Evolutionary conservation across 2,113 vertebrate species (phyloP).

Genomic region (Ochotona princeps): DNA sequence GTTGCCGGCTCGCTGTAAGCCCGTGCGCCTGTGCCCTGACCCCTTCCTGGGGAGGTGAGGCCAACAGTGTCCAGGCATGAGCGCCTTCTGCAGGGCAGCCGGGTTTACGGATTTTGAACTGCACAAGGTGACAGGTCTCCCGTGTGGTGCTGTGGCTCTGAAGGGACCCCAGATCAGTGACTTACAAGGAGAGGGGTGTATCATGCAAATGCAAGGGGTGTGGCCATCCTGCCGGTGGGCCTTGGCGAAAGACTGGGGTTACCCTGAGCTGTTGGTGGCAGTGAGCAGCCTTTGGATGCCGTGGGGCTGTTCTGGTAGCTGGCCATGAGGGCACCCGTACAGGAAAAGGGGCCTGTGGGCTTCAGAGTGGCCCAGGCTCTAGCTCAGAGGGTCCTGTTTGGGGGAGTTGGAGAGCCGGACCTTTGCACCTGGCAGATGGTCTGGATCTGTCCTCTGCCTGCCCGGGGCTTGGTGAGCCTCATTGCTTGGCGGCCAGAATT

Average conservation of each 20-base stretch:
- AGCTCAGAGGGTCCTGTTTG: neutral
- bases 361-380: neutral
- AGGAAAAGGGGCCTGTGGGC: neutral
- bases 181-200: neutral
- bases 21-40: no score
- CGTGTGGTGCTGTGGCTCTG: neutral
- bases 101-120: neutral
- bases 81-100: neutral
- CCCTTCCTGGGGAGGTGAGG: neutral
- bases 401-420: no score
- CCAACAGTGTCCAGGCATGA: neutral
- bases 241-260: neutral
- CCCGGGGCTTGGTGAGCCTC: no score
- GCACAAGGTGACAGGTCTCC: neutral
- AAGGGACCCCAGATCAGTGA: neutral
- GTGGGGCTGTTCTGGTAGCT: neutral
- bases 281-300: neutral
- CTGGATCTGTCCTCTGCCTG: no score
- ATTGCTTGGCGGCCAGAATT: no score
- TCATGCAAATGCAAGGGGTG: neutral
- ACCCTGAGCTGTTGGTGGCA: no score
- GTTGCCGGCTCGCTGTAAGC: fast-evolving
- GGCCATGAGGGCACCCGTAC: neutral
- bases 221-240: neutral
- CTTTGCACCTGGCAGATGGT: no score